Evolutionary conservation across 2,113 vertebrate species (phyloP), one percentile per base, ranked within the genome.

Genomic region (Toxotes jaculatrix): DNA sequence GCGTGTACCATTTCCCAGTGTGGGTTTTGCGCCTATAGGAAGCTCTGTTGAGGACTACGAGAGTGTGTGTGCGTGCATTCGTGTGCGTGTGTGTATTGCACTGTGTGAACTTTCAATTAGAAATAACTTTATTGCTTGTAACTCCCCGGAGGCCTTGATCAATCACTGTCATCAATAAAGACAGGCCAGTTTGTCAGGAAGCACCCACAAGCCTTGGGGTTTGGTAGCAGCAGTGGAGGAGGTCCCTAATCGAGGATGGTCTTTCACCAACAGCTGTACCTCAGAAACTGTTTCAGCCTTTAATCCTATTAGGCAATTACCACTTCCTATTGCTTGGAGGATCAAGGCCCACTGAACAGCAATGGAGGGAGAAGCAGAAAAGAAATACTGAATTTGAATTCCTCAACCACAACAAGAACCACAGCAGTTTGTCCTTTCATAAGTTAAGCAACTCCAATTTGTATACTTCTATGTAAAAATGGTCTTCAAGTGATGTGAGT

Each of bases 161-260:
- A 92, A 93, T 94, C 93, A 84, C 49, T 89, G 92, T 89, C 93
- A 88, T 94, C 90, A 90, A 88, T 92, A 91, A 92, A 89, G 90
- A 93, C 88, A 86, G 89, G 74, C 86, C 72, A 87, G 91, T 91
- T 89, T 92, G 89, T 93, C 92, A 93, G 88, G 82, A 87, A 83
- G 77, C 70, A 60, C 62, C 78, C 78, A 61, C 71, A 69, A 72
- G 79, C 85, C 84, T 62, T 21, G 4, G 73, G 84, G 78, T 71
- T 36, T 32, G 69, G 68, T 57, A 59, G 57, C 74, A 47, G 81
- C 60, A 53, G 70, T 70, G 73, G 55, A 74, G 76, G 78, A 72
- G 72, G 71, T 55, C 81, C 80, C 45, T 77, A 73, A 84, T 79
- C 13, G 42, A 59, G 70, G 79, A 76, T 13, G 68, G 64, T 84